phyloP scores from a whole-genome alignment of 2,113 vertebrate genomes.

The Taurulus bubalis region DNA sequence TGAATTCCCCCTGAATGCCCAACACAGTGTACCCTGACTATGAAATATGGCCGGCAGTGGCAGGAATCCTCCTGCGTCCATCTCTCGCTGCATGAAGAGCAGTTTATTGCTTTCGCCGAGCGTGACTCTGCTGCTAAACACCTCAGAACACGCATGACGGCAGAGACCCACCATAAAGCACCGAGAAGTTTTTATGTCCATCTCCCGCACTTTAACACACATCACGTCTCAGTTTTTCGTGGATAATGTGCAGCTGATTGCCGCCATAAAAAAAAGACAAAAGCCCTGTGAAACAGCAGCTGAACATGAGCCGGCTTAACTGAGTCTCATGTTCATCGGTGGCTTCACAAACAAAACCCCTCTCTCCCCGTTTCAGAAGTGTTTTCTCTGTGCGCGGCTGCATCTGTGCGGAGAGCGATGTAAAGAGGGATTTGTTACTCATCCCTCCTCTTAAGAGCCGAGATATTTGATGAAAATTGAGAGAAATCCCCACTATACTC shows the following conservation, averaged over 20 bases:
- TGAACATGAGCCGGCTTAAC: neutral
- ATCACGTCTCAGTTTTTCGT: constrained; percentile 27
- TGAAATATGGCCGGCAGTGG: constrained; percentile 70
- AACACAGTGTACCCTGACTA: constrained; percentile 55
- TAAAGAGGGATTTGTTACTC: constrained; percentile 1
- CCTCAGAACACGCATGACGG: constrained; percentile 20
- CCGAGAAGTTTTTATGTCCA: constrained; percentile 29
- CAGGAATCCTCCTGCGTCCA: constrained; percentile 49
- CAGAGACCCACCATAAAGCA: constrained; percentile 30
- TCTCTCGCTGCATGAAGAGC: constrained; percentile 57
- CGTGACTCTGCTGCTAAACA: constrained; percentile 65
- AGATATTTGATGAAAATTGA: constrained; percentile 28
- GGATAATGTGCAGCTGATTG: constrained; percentile 25
- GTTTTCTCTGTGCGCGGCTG: neutral
- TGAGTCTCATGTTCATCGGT: neutral
- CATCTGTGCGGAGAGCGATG: neutral
- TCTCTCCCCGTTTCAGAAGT: constrained; percentile 8
- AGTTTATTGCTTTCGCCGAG: constrained; percentile 69
- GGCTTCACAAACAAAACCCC: constrained; percentile 6
- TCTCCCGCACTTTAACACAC: constrained; percentile 21
- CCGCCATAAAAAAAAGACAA: constrained; percentile 9
- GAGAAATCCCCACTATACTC: constrained; percentile 14
- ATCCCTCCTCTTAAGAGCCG: constrained; percentile 5
- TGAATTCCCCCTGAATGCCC: constrained; percentile 64
- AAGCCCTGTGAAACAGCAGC: neutral